phyloP scores from a whole-genome alignment of 2,113 vertebrate genomes.

The Formicarius rufipectus region DNA sequence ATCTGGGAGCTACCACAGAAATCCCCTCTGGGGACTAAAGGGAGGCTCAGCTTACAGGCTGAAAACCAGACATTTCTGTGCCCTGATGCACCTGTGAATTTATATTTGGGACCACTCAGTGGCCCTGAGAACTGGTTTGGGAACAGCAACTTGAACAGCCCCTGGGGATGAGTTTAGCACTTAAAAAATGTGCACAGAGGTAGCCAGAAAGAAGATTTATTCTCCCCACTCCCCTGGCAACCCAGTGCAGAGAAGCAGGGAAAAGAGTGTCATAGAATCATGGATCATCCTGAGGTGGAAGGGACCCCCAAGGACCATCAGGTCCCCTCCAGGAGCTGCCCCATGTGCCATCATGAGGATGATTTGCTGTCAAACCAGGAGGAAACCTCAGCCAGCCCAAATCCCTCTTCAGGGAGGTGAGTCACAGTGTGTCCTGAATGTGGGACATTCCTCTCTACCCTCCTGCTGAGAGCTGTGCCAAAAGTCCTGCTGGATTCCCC shows the following conservation, averaged over 20 bases:
- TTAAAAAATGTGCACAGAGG: background rate
- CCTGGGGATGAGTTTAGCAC: background rate
- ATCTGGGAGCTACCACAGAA: background rate
- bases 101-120: background rate
- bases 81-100: background rate
- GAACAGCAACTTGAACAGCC: background rate
- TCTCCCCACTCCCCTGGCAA: background rate
- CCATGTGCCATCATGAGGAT: background rate
- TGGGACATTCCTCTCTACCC: background rate
- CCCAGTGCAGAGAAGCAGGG: fast-evolving
- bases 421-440: background rate
- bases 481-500: background rate
- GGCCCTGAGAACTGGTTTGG: background rate
- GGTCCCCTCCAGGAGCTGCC: too few species aligned
- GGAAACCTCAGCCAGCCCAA: background rate
- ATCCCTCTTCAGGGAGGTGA: background rate
- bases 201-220: background rate
- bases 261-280: fast-evolving
- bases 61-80: background rate
- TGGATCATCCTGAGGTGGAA: background rate
- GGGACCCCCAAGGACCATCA: background rate
- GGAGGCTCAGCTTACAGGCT: background rate
- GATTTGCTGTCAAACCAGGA: background rate
- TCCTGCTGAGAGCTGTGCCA: background rate
- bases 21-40: background rate